These are phyloP conservation scores for Scaptomyza caliginosa DNA, from an alignment of 2,888 invertebrate species.

Conservation along the genomic window DNA sequence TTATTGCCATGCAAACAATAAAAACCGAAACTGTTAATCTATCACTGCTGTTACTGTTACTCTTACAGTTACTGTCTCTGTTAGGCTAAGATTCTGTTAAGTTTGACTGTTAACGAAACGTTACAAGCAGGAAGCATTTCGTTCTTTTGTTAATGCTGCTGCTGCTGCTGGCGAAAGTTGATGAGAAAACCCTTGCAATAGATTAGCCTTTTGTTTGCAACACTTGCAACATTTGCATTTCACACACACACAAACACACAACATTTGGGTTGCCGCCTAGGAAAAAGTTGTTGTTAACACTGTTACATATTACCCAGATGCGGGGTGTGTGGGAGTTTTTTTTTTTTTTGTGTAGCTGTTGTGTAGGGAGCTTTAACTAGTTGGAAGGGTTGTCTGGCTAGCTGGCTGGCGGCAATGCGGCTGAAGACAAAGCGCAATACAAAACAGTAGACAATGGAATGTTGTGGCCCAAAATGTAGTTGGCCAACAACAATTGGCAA, in stretches of 20 bases:
- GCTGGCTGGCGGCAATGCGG: conserved; percentile 34
- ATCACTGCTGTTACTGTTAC: too few species aligned
- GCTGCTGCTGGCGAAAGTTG: too few species aligned
- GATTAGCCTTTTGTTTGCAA: background rate
- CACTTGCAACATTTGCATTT: background rate
- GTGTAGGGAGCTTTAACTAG: conserved; percentile 4
- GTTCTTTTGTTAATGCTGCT: too few species aligned
- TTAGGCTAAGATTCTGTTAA: too few species aligned
- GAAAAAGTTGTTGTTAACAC: background rate
- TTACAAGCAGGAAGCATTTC: too few species aligned
- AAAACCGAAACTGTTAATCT: too few species aligned
- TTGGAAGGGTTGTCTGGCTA: background rate
- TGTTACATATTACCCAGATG: background rate
- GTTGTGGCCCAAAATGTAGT: conserved; percentile 71
- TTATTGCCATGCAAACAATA: conserved; percentile 10
- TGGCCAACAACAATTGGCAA: conserved; percentile 64
- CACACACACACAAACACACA: background rate
- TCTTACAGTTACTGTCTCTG: too few species aligned
- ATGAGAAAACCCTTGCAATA: too few species aligned
- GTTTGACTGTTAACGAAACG: too few species aligned
- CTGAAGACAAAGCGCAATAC: conserved; percentile 58
- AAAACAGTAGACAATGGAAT: conserved; percentile 75
- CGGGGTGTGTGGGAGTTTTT: conserved; percentile 23
- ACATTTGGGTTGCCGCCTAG: background rate
- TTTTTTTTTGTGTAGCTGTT: background rate